phyloP scores from a whole-genome alignment of 1,140 invertebrate genomes.

The Battus philenor region DNA sequence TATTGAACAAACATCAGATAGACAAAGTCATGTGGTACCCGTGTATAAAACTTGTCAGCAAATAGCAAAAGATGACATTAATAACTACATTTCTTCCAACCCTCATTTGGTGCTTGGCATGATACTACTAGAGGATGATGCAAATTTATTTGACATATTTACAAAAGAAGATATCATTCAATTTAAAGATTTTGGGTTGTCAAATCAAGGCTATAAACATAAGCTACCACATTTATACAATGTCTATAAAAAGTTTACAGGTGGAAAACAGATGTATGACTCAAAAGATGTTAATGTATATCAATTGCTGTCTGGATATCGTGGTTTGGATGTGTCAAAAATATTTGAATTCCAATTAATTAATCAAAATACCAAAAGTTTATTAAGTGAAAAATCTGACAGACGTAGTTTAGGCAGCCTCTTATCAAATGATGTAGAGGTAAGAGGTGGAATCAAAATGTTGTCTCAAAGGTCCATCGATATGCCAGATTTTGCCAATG shows the following conservation, averaged over 20 bases:
- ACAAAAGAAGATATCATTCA: constrained; percentile 54
- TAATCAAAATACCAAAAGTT: constrained; percentile 49
- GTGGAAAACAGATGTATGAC: constrained; percentile 42
- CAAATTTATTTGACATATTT: constrained; percentile 70
- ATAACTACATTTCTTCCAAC: constrained; percentile 65
- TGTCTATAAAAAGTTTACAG: constrained; percentile 61
- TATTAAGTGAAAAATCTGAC: constrained; percentile 52
- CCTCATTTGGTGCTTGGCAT: constrained; percentile 65
- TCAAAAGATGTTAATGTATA: constrained; percentile 76
- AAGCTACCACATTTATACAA: constrained; percentile 69
- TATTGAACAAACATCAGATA: constrained; percentile 64
- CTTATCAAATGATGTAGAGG: constrained; percentile 49
- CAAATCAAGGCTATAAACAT: constrained; percentile 58
- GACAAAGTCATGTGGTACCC: constrained; percentile 62
- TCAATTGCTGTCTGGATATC: constrained; percentile 76
- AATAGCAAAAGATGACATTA: constrained; percentile 60
- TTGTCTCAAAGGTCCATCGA: constrained; percentile 59
- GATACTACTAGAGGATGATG: constrained; percentile 63
- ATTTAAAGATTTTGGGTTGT: constrained; percentile 65
- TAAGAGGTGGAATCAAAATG: constrained; percentile 42
- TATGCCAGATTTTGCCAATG: constrained; percentile 77
- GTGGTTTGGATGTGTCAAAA: constrained; percentile 75
- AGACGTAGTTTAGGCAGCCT: constrained; percentile 66
- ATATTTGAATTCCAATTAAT: constrained; percentile 77
- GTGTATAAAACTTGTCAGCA: constrained; percentile 72